Conservation (phyloP, 2,888 invertebrate species). For the Mellilla xanthometata region DNA sequence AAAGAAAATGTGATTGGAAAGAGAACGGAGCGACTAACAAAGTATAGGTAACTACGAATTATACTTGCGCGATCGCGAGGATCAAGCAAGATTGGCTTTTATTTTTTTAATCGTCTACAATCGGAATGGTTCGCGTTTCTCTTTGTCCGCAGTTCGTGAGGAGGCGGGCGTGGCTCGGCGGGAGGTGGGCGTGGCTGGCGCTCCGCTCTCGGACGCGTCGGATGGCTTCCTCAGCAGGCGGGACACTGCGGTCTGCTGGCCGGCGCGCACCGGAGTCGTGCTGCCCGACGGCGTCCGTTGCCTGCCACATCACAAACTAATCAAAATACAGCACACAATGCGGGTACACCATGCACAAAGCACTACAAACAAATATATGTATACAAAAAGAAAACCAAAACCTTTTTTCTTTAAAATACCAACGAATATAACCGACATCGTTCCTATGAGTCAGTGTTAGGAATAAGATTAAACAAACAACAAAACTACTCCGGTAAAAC, state of each 20-base stretch:
- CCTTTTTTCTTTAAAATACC: constrained; percentile 30
- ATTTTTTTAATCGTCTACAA: constrained; percentile 75
- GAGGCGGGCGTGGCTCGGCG: constrained; percentile 68
- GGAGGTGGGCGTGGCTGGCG: constrained; percentile 68
- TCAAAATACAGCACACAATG: constrained; percentile 12
- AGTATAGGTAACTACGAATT: constrained; percentile 32
- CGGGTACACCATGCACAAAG: constrained; percentile 35
- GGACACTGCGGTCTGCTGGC: constrained; percentile 84
- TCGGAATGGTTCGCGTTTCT: constrained; percentile 88
- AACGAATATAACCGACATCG: background rate
- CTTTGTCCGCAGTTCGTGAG: constrained; percentile 76
- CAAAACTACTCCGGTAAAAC: constrained; percentile 7
- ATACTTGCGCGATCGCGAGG: constrained; percentile 25
- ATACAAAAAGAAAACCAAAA: constrained; percentile 26
- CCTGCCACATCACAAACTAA: constrained; percentile 60
- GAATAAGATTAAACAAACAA: constrained; percentile 8
- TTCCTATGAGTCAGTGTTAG: constrained; percentile 4
- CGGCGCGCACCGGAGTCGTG: constrained; percentile 86
- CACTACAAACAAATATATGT: constrained; percentile 30
- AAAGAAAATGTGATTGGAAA: constrained; percentile 32
- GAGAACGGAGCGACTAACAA: constrained; percentile 53
- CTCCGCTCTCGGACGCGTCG: constrained; percentile 86
- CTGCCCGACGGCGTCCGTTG: constrained; percentile 90
- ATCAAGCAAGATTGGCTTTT: background rate
- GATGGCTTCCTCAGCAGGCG: constrained; percentile 86